phyloP scores from a whole-genome alignment of 2,888 invertebrate genomes.

The Craniophora ligustri region DNA sequence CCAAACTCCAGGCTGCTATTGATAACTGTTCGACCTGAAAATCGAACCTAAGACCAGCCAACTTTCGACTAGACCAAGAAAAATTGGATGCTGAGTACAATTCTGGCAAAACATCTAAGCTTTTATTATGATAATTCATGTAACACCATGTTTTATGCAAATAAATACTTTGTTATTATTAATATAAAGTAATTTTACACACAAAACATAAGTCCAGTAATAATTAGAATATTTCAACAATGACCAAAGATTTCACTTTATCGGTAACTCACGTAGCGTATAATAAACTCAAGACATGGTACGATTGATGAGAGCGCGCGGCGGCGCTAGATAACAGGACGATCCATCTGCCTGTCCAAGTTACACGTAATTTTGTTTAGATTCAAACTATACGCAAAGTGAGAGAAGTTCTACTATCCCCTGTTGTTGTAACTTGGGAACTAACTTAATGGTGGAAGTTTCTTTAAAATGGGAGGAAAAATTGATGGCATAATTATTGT shows the following conservation, averaged over 20 bases:
- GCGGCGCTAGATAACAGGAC: slow-evolving; percentile 40
- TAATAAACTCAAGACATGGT: slow-evolving; percentile 31
- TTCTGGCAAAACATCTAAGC: too few relatives aligned
- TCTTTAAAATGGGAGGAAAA: background rate
- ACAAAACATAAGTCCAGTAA: too few relatives aligned
- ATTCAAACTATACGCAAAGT: slow-evolving; percentile 18
- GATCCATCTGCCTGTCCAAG: slow-evolving; percentile 50
- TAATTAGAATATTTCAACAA: background rate
- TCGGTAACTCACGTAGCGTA: slow-evolving; percentile 20
- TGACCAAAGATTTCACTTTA: background rate
- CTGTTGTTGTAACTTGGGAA: background rate
- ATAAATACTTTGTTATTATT: too few relatives aligned
- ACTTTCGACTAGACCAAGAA: too few relatives aligned
- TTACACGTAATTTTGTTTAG: slow-evolving; percentile 43
- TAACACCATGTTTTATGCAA: too few relatives aligned
- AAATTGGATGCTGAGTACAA: too few relatives aligned
- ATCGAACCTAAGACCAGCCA: too few relatives aligned
- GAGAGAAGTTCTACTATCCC: slow-evolving; percentile 2
- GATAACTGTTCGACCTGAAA: too few relatives aligned
- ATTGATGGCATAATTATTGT: too few relatives aligned
- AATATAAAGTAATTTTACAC: too few relatives aligned
- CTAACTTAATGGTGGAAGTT: background rate
- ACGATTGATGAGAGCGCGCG: slow-evolving; percentile 46
- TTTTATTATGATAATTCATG: too few relatives aligned
- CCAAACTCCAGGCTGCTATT: too few relatives aligned